These are phyloP conservation scores for Remorina albescens DNA, from an alignment of 2,797 vertebrate species.

Conservation along the genomic window DNA sequence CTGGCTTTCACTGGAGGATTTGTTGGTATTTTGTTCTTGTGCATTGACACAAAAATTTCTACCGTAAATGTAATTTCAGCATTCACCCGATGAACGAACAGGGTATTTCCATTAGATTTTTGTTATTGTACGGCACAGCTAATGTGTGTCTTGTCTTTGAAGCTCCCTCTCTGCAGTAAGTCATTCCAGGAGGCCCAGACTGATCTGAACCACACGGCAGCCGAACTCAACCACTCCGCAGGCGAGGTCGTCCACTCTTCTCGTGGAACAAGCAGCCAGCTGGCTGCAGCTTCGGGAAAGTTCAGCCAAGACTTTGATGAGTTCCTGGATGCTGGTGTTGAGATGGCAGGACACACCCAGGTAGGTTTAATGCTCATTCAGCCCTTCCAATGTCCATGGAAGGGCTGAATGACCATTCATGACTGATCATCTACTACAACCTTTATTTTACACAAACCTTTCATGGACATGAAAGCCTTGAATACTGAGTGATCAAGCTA, in stretches of 20 bases:
- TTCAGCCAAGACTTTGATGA: conserved; percentile 99
- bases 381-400: conserved; percentile 7
- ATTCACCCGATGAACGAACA: not conserved
- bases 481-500: conserved; percentile 7
- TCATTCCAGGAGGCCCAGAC: conserved; percentile 98
- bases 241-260: conserved; percentile 98
- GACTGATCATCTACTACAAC: conserved; percentile 17
- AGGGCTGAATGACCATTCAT: too few relatives aligned
- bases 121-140: conserved; percentile 15
- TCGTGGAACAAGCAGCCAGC: conserved; percentile 92
- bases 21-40: conserved; percentile 14
- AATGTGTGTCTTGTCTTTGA: conserved; percentile 45
- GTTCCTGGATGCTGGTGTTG: conserved; percentile 97
- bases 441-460: conserved; percentile 20
- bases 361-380: conserved; percentile 76
- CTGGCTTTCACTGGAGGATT: conserved; percentile 1
- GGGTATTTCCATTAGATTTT: conserved; percentile 29
- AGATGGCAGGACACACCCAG: conserved; percentile 99
- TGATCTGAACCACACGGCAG: conserved; percentile 96
- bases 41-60: conserved; percentile 6
- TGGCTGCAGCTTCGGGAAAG: conserved; percentile 95
- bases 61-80: conserved; percentile 5
- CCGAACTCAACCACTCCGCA: conserved; percentile 96
- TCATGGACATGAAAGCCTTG: conserved; percentile 25
- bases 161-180: conserved; percentile 96